Base-by-base conservation (phyloP, 2,797 vertebrate species). In the Bradypus variegatus region DNA sequence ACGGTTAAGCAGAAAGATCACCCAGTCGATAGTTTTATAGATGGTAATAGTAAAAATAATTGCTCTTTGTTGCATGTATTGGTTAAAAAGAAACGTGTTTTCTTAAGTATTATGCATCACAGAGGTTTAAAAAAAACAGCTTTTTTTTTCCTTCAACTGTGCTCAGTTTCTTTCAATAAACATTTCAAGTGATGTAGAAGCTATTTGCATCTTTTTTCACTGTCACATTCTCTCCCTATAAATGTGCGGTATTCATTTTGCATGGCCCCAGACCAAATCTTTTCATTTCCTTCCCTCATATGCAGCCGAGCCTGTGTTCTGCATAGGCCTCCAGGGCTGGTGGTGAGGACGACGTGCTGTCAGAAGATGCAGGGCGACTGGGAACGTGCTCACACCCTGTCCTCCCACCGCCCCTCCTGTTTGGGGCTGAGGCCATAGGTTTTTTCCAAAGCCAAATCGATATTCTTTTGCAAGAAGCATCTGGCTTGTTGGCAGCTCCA, bases 401-500 rank as follows among this genome's bases (percentile, higher is more conserved):
- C 70, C 13, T 60, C 48, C 83, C 88, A 60, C 82, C 0, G 4
- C 73, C 91, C 94, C 95, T 77, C 53, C 53, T 0, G 0, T 69
- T 90, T 88, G 64, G 73, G 78, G 62, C 48, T 62, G 95, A 92
- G 94, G 90, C 36, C 94, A 91, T 50, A 67, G 33, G 23, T 60
- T 76, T 89, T 92, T 38, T 55, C 82, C 73, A 65, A 75, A 89
- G 93, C 90, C 89, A 92, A 88, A 77, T 72, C 55, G 84, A 77
- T 83, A 64, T 23, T 82, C 48, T 93, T 86, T 90, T 79, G 93
- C 95, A 86, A 82, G 45, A 64, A 91, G 93, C 96, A 95, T 96
- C 96, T 96, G 95, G 87, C 94, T 86, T 76, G 88, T 95, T 97
- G 96, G 96, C 95, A 92, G 3, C 7, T 88, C 93, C 6, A 29